Evolutionary conservation across 2,797 vertebrate genomes (phyloP).

Genomic region (Clarias laeviceps): DNA sequence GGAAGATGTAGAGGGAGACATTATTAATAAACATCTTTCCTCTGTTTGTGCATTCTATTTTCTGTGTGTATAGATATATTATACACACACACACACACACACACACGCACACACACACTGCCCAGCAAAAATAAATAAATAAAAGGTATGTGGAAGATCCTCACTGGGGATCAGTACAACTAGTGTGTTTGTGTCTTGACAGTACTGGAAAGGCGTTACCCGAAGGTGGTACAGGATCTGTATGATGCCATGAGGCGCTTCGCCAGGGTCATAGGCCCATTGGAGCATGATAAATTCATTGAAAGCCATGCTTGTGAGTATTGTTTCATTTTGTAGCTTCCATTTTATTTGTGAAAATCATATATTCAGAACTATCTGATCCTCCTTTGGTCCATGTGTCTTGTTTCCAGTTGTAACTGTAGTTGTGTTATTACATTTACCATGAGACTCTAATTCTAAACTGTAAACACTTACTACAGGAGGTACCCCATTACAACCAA

Average conservation of each 20-base stretch:
- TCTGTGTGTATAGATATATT: too few relatives aligned
- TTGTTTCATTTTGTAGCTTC: background rate
- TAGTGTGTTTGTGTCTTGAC: slow-evolving; percentile 40
- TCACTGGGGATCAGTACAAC: background rate
- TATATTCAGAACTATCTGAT: background rate
- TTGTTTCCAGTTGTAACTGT: background rate
- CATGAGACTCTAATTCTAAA: background rate
- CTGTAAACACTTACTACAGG: background rate
- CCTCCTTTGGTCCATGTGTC: background rate
- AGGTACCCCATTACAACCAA: too few relatives aligned
- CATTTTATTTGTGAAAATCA: background rate
- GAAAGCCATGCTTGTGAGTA: slow-evolving; percentile 93
- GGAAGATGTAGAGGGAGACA: background rate
- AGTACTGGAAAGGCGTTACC: slow-evolving; percentile 93
- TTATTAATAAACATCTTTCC: background rate
- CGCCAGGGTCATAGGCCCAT: slow-evolving; percentile 87
- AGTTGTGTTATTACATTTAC: background rate
- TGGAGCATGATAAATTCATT: slow-evolving; percentile 96
- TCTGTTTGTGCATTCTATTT: background rate
- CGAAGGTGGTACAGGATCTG: slow-evolving; percentile 95
- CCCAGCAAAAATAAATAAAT: too few relatives aligned
- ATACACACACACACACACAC: too few relatives aligned
- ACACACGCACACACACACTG: too few relatives aligned
- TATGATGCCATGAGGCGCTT: slow-evolving; percentile 93
- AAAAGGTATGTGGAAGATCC: background rate